A percentile compares a stretch with the other conserved stretches of the same genome.
phyloP scores from a whole-genome alignment of 2,113 vertebrate genomes.

The Gobio gobio region DNA sequence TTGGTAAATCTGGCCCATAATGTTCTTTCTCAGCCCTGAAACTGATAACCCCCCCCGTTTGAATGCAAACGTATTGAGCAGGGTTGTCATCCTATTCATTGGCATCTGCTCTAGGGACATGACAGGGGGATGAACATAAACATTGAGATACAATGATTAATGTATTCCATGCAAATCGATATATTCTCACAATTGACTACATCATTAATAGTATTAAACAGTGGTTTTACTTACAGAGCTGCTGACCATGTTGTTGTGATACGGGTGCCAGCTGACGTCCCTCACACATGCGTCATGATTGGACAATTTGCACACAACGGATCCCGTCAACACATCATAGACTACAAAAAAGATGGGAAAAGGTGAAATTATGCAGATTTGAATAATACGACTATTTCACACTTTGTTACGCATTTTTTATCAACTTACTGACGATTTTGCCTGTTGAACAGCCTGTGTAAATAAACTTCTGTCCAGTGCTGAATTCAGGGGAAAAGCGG shows the following conservation, averaged over 20 bases:
- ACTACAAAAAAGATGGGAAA: conserved; percentile 66
- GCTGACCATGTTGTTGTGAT: conserved; percentile 87
- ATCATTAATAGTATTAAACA: neutral
- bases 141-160: too few species aligned
- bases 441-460: conserved; percentile 92
- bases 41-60: too few species aligned
- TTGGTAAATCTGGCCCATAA: too few species aligned
- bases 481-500: conserved; percentile 87
- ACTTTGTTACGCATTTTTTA: neutral
- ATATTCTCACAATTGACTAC: too few species aligned
- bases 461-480: conserved; percentile 88
- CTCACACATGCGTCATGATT: conserved; percentile 89
- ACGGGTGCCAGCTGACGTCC: conserved; percentile 91
- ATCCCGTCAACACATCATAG: conserved; percentile 85
- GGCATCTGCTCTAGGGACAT: too few species aligned
- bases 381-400: neutral
- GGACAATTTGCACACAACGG: conserved; percentile 81
- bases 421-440: conserved; percentile 85
- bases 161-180: too few species aligned
- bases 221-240: conserved; percentile 82
- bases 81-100: too few species aligned
- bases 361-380: neutral
- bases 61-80: too few species aligned
- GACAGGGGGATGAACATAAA: too few species aligned
- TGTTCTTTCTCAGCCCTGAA: too few species aligned